A percentile compares a stretch with the other conserved stretches of the same genome.
These are phyloP conservation scores for Eupsittula cactorum DNA, from an alignment of 2,113 vertebrate genomes.

Conservation along the genomic window DNA sequence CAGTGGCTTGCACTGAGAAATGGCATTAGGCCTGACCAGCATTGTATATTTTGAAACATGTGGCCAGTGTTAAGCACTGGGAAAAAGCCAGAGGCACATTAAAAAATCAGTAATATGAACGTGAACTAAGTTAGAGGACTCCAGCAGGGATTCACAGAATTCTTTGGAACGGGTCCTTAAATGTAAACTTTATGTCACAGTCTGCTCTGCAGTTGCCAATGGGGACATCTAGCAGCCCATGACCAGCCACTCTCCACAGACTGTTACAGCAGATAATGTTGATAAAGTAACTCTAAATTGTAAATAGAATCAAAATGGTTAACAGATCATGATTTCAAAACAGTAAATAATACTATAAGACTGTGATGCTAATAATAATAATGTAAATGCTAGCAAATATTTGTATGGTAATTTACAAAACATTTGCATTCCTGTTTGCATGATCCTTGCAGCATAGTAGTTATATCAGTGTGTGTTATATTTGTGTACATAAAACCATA, in stretches of 20 bases:
- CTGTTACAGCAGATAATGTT: not conserved
- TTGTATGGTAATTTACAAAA: not conserved
- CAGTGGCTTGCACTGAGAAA: not conserved
- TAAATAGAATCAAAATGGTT: not conserved
- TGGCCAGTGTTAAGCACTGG: not conserved
- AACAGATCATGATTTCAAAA: not conserved
- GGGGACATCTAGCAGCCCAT: not conserved
- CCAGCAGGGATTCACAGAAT: accelerated
- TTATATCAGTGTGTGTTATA: not conserved
- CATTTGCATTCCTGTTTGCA: not conserved
- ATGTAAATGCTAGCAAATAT: not conserved
- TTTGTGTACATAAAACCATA: not conserved
- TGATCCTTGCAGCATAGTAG: not conserved
- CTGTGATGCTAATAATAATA: not conserved
- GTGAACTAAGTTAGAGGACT: not conserved
- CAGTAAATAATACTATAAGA: not conserved
- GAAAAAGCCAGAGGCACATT: not conserved
- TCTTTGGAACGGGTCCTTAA: not conserved
- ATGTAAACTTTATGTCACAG: not conserved
- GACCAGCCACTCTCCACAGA: not conserved
- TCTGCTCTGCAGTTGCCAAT: not conserved
- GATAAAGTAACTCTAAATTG: not conserved
- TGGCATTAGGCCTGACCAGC: not conserved
- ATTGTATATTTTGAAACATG: not conserved
- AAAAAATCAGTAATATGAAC: not conserved